phyloP scores from a whole-genome alignment of 64 coral and sea anemone species.

The Anthopleura sola region DNA sequence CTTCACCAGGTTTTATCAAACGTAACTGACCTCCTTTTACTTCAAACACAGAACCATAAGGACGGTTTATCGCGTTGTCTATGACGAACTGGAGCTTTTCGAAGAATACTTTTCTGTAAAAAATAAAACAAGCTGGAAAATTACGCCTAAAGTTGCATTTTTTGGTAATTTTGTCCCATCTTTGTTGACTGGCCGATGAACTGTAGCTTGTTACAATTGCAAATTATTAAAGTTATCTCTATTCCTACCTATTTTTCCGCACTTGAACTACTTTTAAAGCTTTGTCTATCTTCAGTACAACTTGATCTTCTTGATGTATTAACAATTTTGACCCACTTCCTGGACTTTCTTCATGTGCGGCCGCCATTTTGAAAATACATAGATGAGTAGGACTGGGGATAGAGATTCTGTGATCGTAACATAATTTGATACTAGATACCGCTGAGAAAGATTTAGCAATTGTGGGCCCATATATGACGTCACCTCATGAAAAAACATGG shows the following conservation, averaged over 20 bases:
- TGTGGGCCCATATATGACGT: constrained; percentile 24
- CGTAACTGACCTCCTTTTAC: constrained; percentile 55
- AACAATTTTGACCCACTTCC: constrained; percentile 8
- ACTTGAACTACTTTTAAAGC: constrained; percentile 66
- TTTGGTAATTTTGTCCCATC: no score
- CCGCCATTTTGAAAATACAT: neutral
- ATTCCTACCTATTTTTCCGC: constrained; percentile 48
- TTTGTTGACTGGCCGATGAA: no score
- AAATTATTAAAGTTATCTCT: neutral
- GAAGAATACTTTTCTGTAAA: constrained; percentile 62
- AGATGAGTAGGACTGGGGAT: neutral
- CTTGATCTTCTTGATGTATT: constrained; percentile 72
- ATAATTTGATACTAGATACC: neutral
- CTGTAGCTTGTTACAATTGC: no score
- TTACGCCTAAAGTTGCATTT: neutral
- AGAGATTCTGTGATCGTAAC: neutral
- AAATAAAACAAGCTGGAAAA: neutral
- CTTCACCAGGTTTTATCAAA: constrained; percentile 39
- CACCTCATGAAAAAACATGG: constrained; percentile 22
- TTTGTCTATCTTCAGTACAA: constrained; percentile 77
- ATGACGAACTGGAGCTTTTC: constrained; percentile 73
- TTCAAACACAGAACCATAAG: constrained; percentile 80
- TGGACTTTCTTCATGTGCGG: neutral
- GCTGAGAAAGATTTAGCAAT: neutral
- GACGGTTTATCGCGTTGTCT: constrained; percentile 79